Evolutionary conservation across 1,140 invertebrate species (phyloP).

Genomic region (Cepaea nemoralis): DNA sequence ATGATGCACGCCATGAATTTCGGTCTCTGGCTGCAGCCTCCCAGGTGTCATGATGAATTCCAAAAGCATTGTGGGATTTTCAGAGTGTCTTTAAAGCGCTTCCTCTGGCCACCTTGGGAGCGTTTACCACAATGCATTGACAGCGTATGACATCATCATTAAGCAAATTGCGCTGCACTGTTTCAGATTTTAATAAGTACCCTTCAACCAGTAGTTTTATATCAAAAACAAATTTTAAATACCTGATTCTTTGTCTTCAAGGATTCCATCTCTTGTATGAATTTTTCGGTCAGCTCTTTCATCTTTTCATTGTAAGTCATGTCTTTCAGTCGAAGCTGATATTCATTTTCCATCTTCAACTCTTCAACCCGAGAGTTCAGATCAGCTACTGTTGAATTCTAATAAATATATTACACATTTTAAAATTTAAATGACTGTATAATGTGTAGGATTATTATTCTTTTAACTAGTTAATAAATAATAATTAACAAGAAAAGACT

Average conservation of each 20-base stretch:
- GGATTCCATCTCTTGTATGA: conserved; percentile 73
- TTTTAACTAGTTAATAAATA: background rate
- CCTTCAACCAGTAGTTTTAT: no score
- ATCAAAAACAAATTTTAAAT: background rate
- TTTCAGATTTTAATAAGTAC: no score
- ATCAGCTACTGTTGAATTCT: conserved; percentile 76
- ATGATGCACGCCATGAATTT: no score
- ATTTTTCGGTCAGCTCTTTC: conserved; percentile 73
- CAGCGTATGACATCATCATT: no score
- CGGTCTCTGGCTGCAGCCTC: no score
- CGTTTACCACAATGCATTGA: no score
- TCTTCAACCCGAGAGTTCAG: conserved; percentile 74
- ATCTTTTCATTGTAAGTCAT: conserved; percentile 75
- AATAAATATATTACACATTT: background rate
- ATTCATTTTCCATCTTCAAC: conserved; percentile 75
- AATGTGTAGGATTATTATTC: background rate
- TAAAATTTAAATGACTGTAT: background rate
- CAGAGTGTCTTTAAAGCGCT: no score
- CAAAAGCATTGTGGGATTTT: no score
- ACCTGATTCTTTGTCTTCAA: conserved; percentile 73
- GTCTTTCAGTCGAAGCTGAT: conserved; percentile 75
- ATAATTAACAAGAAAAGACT: background rate
- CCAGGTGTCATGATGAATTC: no score
- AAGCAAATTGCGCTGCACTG: no score
- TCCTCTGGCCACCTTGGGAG: no score